phyloP scores from a whole-genome alignment of 2,888 invertebrate species.

The Drosophila mimetica region DNA sequence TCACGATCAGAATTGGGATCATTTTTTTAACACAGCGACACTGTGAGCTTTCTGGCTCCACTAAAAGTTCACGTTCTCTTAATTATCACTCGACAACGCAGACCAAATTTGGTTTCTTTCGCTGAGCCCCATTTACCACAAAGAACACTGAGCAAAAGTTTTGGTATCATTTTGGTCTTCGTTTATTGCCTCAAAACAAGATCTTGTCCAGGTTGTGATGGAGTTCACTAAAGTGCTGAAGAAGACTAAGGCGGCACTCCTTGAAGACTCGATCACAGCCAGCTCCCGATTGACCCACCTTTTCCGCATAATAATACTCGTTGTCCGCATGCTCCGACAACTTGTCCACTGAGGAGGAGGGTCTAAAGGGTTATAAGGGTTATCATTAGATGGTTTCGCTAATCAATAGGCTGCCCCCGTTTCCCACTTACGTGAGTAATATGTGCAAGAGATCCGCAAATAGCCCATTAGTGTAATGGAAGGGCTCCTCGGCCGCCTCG shows the following conservation, averaged over 20 bases:
- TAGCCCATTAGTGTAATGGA: conserved; percentile 89
- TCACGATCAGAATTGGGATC: conserved; percentile 8
- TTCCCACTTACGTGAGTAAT: conserved; percentile 89
- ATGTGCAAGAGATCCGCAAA: conserved; percentile 91
- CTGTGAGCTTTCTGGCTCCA: conserved; percentile 46
- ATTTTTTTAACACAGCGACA: conserved; percentile 35
- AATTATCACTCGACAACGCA: conserved; percentile 60
- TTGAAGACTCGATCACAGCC: conserved; percentile 80
- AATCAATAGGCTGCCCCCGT: background rate
- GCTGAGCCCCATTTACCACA: conserved; percentile 4
- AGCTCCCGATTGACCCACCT: conserved; percentile 86
- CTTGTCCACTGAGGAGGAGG: conserved; percentile 89
- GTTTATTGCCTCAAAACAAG: conserved; percentile 59
- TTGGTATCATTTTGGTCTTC: conserved; percentile 1
- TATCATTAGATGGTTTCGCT: rapidly evolving
- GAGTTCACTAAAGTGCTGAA: conserved; percentile 68
- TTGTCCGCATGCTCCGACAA: conserved; percentile 88
- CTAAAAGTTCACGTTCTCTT: conserved; percentile 54
- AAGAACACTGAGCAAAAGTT: conserved; percentile 36
- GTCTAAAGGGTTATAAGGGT: conserved; percentile 84
- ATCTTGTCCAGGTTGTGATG: conserved; percentile 63
- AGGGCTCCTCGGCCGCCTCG: conserved; percentile 89
- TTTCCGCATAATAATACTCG: conserved; percentile 91
- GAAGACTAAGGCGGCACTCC: conserved; percentile 70
- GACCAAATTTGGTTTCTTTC: conserved; percentile 19